These are phyloP conservation scores for Lasioglossum pauxillum DNA, from an alignment of 2,888 invertebrate genomes.

Conservation along the genomic window DNA sequence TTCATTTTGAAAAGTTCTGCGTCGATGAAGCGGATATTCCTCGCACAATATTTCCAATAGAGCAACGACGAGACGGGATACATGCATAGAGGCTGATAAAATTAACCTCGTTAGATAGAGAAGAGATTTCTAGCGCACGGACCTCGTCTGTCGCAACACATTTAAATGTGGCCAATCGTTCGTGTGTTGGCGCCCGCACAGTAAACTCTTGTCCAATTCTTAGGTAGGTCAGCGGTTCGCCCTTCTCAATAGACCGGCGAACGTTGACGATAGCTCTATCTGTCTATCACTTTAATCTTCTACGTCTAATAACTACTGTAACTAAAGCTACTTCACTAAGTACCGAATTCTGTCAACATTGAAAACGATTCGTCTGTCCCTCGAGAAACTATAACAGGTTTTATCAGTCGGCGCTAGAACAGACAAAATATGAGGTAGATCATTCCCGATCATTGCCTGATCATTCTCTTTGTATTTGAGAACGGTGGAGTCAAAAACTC, in stretches of 20 bases:
- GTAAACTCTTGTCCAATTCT: conserved; percentile 84
- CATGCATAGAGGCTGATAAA: conserved; percentile 27
- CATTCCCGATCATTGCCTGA: no score
- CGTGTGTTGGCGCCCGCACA: conserved; percentile 83
- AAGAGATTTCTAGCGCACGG: conserved; percentile 66
- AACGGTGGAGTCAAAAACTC: background rate
- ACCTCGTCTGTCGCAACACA: conserved; percentile 62
- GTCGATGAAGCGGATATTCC: background rate
- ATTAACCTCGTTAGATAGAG: conserved; percentile 43
- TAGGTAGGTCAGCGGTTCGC: conserved; percentile 78
- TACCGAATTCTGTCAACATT: conserved; percentile 27
- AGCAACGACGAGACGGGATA: conserved; percentile 37
- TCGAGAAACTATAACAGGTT: conserved; percentile 19
- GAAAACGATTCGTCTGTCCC: conserved; percentile 7
- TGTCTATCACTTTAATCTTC: conserved; percentile 76
- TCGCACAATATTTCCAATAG: conserved; percentile 5
- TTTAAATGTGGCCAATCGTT: conserved; percentile 80
- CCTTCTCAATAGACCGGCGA: conserved; percentile 63
- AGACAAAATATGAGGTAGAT: conserved; percentile 1
- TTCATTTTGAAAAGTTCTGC: background rate
- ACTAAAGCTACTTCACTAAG: conserved; percentile 45
- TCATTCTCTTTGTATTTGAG: no score
- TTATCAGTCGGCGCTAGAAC: conserved; percentile 34
- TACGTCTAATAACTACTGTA: conserved; percentile 62
- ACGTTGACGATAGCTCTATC: conserved; percentile 75